These are phyloP conservation scores for Borostomias antarcticus DNA, from an alignment of 2,797 vertebrate species.

Conservation along the genomic window DNA sequence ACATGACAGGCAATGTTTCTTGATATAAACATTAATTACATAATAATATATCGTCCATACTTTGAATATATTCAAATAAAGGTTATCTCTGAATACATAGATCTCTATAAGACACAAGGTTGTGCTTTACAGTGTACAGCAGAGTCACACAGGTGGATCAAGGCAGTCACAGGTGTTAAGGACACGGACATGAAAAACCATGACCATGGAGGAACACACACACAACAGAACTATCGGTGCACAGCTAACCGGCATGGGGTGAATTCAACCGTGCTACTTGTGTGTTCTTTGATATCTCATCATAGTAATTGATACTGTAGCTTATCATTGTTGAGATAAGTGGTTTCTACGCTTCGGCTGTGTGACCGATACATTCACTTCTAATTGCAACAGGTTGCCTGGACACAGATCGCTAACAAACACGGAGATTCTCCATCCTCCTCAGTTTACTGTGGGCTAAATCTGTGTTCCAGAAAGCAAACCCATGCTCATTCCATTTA, in stretches of 20 bases:
- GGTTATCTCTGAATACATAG: constrained; percentile 12
- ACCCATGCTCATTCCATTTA: too few relatives aligned
- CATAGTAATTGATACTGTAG: too few relatives aligned
- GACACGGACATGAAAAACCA: not conserved
- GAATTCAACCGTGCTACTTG: not conserved
- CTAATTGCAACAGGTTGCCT: too few relatives aligned
- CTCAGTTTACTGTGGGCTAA: too few relatives aligned
- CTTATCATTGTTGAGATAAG: not conserved
- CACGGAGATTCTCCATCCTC: too few relatives aligned
- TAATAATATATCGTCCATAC: constrained; percentile 7
- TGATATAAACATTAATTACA: constrained; percentile 3
- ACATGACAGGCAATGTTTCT: constrained; percentile 1
- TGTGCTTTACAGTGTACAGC: constrained; percentile 17
- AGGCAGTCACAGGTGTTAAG: constrained; percentile 12
- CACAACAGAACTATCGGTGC: not conserved
- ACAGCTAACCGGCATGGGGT: not conserved
- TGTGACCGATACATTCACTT: too few relatives aligned
- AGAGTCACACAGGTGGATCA: constrained; percentile 9
- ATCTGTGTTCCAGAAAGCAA: too few relatives aligned
- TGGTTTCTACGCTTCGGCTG: too few relatives aligned
- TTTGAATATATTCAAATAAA: too few relatives aligned
- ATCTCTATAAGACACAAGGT: constrained; percentile 13
- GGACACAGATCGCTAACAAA: too few relatives aligned
- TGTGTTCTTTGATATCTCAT: too few relatives aligned
- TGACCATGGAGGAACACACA: not conserved